Evolutionary conservation across 2,888 invertebrate genomes (phyloP).

Genomic region (Plusia festucae): DNA sequence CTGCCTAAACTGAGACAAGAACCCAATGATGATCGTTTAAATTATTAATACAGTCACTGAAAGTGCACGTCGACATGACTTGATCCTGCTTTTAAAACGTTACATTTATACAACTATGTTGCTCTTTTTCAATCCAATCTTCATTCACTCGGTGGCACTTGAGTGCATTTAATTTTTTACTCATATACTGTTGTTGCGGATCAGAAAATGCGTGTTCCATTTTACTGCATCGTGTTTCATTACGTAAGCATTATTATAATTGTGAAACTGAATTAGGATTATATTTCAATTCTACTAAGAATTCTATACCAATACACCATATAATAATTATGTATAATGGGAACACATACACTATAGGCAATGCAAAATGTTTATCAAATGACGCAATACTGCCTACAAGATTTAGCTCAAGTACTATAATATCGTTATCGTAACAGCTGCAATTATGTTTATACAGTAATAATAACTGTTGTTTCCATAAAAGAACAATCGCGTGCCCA

Average conservation of each 20-base stretch:
- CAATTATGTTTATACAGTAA: slow-evolving; percentile 39
- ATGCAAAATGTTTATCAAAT: slow-evolving; percentile 4
- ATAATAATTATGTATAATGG: no score
- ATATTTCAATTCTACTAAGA: background rate
- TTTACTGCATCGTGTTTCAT: slow-evolving; percentile 6
- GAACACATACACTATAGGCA: background rate
- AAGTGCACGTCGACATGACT: slow-evolving; percentile 41
- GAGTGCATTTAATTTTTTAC: slow-evolving; percentile 41
- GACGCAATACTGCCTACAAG: slow-evolving; percentile 4
- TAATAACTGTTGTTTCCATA: slow-evolving; percentile 43
- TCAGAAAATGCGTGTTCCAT: slow-evolving; percentile 17
- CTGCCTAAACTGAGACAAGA: slow-evolving; percentile 14
- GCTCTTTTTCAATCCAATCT: slow-evolving; percentile 53
- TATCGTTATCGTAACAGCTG: slow-evolving; percentile 36
- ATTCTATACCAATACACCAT: background rate
- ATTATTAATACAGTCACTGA: slow-evolving; percentile 34
- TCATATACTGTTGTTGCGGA: slow-evolving; percentile 10
- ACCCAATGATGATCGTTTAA: slow-evolving; percentile 24
- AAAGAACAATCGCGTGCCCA: slow-evolving; percentile 43
- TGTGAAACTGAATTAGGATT: background rate
- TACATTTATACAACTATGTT: slow-evolving; percentile 30
- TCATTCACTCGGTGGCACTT: slow-evolving; percentile 49
- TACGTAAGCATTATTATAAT: background rate
- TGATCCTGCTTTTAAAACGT: slow-evolving; percentile 39
- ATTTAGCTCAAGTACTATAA: slow-evolving; percentile 14